A percentile compares a stretch with the other conserved stretches of the same genome.
Evolutionary conservation across 2,797 vertebrate genomes (phyloP).

Genomic region (Pristis pectinata): DNA sequence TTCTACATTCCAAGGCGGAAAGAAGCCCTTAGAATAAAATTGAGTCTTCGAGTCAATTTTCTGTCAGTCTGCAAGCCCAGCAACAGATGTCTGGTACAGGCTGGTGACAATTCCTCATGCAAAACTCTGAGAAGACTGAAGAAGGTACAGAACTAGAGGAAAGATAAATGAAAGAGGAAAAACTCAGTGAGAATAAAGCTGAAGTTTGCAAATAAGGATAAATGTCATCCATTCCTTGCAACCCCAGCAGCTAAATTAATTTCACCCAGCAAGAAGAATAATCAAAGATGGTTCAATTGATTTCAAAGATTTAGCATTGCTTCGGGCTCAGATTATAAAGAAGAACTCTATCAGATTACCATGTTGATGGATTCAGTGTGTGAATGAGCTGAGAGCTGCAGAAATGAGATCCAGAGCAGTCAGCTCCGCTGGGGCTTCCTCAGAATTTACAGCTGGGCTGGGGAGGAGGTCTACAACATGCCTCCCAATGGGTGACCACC

Average conservation of each 20-base stretch:
- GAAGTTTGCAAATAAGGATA: background rate
- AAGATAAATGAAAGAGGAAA: background rate
- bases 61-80: background rate
- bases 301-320: background rate
- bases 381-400: background rate
- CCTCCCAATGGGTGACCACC: background rate
- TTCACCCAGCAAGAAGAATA: background rate
- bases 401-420: no score
- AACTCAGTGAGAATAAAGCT: background rate
- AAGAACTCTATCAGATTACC: background rate
- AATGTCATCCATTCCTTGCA: background rate
- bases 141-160: background rate
- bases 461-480: background rate
- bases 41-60: no score
- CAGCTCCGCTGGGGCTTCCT: background rate
- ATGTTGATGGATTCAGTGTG: background rate
- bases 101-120: background rate
- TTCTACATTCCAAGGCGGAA: background rate
- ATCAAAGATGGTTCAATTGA: background rate
- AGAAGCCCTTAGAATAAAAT: background rate
- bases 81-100: background rate
- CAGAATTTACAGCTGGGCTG: background rate
- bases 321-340: background rate
- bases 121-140: background rate
- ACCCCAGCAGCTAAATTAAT: background rate